These are phyloP conservation scores for Pseudobourletiella spinata DNA, from an alignment of 1,140 invertebrate genomes.

Conservation along the genomic window DNA sequence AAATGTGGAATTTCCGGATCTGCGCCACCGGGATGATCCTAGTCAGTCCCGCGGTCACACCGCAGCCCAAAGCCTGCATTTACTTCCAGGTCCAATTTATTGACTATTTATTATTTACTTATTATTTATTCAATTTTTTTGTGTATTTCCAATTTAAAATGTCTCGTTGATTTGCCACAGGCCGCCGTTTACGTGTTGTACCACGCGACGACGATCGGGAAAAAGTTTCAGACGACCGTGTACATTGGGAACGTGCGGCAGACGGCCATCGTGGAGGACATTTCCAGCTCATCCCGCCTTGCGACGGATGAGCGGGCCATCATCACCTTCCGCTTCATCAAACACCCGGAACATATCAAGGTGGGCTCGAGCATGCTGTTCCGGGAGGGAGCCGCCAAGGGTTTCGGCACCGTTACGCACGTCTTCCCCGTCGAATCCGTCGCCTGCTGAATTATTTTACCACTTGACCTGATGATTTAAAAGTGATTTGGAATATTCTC, in stretches of 20 bases:
- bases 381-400: slow-evolving; percentile 76
- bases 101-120: not conserved
- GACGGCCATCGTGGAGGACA: slow-evolving; percentile 55
- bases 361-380: slow-evolving; percentile 76
- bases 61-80: slow-evolving; percentile 7
- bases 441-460: not conserved
- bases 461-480: not conserved
- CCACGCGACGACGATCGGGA: slow-evolving; percentile 70
- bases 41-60: slow-evolving; percentile 18
- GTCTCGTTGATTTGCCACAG: slow-evolving; percentile 45
- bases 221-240: slow-evolving; percentile 86
- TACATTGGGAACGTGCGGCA: slow-evolving; percentile 92
- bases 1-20: slow-evolving; percentile 48
- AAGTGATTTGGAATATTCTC: too few species aligned
- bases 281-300: slow-evolving; percentile 12
- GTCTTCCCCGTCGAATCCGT: slow-evolving; percentile 53
- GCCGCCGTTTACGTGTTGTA: slow-evolving; percentile 77
- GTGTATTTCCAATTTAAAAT: not conserved
- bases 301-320: slow-evolving; percentile 71
- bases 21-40: slow-evolving; percentile 73
- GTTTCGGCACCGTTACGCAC: slow-evolving; percentile 82
- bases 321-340: slow-evolving; percentile 78
- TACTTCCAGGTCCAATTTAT: slow-evolving; percentile 33
- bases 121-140: not conserved
- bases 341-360: slow-evolving; percentile 85